Conservation (phyloP, 2,797 vertebrate species). For the Zalophus californianus region DNA sequence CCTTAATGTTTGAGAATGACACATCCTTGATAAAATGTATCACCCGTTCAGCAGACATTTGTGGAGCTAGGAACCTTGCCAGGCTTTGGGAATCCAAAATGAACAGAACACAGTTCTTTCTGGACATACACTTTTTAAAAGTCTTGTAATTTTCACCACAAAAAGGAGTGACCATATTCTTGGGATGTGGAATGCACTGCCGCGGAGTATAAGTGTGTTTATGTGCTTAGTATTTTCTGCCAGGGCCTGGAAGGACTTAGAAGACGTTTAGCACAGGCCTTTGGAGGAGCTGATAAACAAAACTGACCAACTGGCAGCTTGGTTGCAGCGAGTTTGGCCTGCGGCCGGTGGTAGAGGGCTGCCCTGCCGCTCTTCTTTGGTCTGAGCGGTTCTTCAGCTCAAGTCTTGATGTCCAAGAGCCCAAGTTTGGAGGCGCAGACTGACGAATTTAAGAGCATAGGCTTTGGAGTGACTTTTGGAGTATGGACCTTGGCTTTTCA, state of each 20-base stretch:
- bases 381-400: not conserved
- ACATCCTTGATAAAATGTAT: not conserved
- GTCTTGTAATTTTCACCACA: not conserved
- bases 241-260: not conserved
- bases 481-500: not conserved
- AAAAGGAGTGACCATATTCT: not conserved
- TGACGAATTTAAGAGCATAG: not conserved
- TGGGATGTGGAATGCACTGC: not conserved
- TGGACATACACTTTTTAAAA: not conserved
- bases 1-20: not conserved
- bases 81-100: not conserved
- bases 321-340: not conserved
- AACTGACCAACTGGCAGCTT: rapidly evolving
- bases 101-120: not conserved
- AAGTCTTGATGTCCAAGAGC: not conserved
- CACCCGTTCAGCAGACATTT: not conserved
- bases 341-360: not conserved
- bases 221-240: not conserved
- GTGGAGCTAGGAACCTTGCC: not conserved
- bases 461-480: not conserved
- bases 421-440: rapidly evolving
- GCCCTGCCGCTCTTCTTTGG: no score
- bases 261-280: not conserved
- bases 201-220: not conserved
- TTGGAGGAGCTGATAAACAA: not conserved